Conservation (phyloP, 2,888 invertebrate genomes). For the Euclidia mi region DNA sequence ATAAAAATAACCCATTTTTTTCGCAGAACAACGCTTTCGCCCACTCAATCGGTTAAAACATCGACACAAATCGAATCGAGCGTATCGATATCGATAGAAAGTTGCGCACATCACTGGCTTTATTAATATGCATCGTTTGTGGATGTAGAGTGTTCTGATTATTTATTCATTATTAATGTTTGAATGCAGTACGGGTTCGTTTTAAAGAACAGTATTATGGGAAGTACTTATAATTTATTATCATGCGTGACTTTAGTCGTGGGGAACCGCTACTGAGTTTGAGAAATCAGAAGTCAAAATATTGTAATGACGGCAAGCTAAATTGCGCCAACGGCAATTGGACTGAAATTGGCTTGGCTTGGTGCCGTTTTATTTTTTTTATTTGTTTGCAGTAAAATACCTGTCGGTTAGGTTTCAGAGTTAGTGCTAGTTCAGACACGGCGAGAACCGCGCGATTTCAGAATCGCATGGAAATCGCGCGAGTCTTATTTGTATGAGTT, state of each 20-base stretch:
- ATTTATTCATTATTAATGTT: slow-evolving; percentile 50
- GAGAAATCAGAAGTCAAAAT: too few species aligned
- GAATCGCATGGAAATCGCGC: too few species aligned
- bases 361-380: too few species aligned
- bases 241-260: neutral
- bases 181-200: slow-evolving; percentile 30
- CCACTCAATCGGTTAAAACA: slow-evolving; percentile 31
- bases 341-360: too few species aligned
- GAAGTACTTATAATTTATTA: slow-evolving; percentile 13
- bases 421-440: too few species aligned
- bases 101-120: slow-evolving; percentile 45
- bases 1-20: too few species aligned
- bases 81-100: slow-evolving; percentile 44
- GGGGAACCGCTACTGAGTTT: neutral
- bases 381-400: too few species aligned
- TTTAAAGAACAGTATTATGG: slow-evolving; percentile 10
- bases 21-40: slow-evolving; percentile 38
- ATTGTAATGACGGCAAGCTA: too few species aligned
- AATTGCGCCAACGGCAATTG: too few species aligned
- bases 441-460: too few species aligned
- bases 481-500: too few species aligned
- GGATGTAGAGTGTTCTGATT: slow-evolving; percentile 45
- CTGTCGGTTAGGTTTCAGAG: too few species aligned
- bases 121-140: slow-evolving; percentile 40
- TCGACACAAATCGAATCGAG: slow-evolving; percentile 27